Evolutionary conservation across 2,888 invertebrate species (phyloP), one percentile per base, ranked within the genome.

Genomic region (Scaptomyza cyrtandrae): DNA sequence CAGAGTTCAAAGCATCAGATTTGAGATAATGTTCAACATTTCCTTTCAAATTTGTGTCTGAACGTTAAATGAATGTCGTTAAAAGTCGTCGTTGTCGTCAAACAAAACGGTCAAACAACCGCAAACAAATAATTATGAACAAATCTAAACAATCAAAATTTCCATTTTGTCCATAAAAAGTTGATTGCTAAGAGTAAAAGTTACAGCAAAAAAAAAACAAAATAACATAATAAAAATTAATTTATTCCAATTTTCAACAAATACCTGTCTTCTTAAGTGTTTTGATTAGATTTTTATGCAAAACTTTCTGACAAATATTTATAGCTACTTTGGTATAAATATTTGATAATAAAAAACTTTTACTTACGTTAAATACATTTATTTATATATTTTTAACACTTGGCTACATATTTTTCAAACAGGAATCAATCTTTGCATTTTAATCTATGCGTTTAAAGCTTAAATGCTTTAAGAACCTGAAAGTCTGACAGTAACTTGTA

Each of bases 1-100:
- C 86, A 59, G 66, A 86, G 83, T 83, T 83, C 83, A 86, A 82
- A 82, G 86, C 82, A 84, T 75, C 81, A 86, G 81, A 82, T 82
- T 73, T 57, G 53, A 80, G 82, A 82, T 82, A 86, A 83, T 80
- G 75, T 77, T 80, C 68, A 86, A 68, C 83, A 86, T 80, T 82
- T 83, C 80, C 82, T 82, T 86, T 82, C 82, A 86, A 86, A 82
- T 82, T 86, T 83, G 67, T 82, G 72, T 65, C 76, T 63, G 52
- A 60, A 66, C 35, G 69, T 43, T 57, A 49, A 57, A 67, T 46
- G 54, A 57, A 67, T 46, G 58, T 68, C 56, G 63, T 14, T 19
- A 37, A 65, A 53, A 56, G 29, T n/a, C 10, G 35, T 35, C 16
- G 41, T 41, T 10, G 41, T 41, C 35, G n/a, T 35, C 19, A 50